Conservation (phyloP, 2,113 vertebrate species). For the Tragelaphus strepsiceros region DNA sequence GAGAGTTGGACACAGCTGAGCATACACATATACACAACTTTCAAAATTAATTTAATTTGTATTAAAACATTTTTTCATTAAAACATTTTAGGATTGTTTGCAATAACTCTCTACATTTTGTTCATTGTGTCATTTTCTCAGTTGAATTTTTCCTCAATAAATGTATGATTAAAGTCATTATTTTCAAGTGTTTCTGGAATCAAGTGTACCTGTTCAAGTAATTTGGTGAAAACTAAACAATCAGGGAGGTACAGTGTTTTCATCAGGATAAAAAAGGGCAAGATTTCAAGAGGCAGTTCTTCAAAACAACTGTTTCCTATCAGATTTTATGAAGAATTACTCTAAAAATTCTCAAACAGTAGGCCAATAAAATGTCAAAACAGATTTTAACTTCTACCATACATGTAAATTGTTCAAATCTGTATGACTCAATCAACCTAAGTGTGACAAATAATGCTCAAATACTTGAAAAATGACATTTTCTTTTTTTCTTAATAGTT, state of each 20-base stretch:
- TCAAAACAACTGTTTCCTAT: slow-evolving; percentile 6
- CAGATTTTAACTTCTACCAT: slow-evolving; percentile 4
- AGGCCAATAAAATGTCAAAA: slow-evolving; percentile 12
- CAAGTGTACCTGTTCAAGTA: not conserved
- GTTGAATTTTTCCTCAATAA: not conserved
- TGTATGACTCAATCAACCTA: not conserved
- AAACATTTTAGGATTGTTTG: not conserved
- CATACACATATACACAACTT: not conserved
- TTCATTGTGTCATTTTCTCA: not conserved
- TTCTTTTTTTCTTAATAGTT: not conserved
- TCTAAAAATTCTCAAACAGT: not conserved
- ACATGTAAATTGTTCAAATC: not conserved
- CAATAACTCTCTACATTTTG: not conserved
- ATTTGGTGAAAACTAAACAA: not conserved
- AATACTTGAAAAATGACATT: not conserved
- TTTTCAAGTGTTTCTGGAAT: slow-evolving; percentile 13
- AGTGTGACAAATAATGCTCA: not conserved
- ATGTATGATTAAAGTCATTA: not conserved
- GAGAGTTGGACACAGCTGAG: not conserved
- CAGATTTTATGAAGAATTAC: not conserved
- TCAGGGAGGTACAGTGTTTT: not conserved
- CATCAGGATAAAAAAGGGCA: not conserved
- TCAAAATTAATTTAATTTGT: not conserved
- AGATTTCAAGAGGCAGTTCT: not conserved
- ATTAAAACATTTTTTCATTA: no score